These are phyloP conservation scores for Eciton burchellii DNA, from an alignment of 1,140 invertebrate genomes.

Conservation along the genomic window DNA sequence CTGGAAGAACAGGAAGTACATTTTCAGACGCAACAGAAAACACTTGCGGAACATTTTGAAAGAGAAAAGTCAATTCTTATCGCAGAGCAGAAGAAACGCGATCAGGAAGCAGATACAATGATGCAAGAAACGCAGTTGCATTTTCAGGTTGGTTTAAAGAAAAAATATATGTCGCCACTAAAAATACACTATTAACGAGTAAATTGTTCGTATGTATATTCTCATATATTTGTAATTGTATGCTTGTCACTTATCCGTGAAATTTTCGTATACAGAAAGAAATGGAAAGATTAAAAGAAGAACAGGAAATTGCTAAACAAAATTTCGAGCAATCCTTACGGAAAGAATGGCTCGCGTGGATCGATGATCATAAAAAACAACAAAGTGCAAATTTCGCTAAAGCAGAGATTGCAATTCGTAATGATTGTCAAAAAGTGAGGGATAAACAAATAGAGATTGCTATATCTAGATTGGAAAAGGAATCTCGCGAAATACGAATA, in stretches of 20 bases:
- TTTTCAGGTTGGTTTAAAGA: conserved; percentile 73
- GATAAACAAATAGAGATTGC: conserved; percentile 89
- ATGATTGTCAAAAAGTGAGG: conserved; percentile 87
- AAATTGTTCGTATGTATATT: no score
- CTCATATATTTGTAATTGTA: no score
- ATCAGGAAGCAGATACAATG: conserved; percentile 72
- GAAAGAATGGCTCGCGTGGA: conserved; percentile 87
- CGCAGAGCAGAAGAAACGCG: conserved; percentile 73
- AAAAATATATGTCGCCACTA: background rate
- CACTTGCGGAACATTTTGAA: conserved; percentile 78
- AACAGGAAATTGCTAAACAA: conserved; percentile 86
- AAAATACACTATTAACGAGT: no score
- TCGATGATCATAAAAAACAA: conserved; percentile 86
- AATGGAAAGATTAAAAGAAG: conserved; percentile 76
- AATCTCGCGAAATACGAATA: conserved; percentile 84
- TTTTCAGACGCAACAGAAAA: conserved; percentile 74
- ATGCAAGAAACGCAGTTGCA: conserved; percentile 71
- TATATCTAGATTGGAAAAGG: conserved; percentile 88
- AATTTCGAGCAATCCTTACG: conserved; percentile 85
- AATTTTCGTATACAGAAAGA: conserved; percentile 76
- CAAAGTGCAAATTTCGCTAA: conserved; percentile 86
- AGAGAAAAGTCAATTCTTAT: conserved; percentile 75
- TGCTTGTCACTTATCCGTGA: no score
- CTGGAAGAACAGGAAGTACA: conserved; percentile 79
- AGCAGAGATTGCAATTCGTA: conserved; percentile 87